Base-by-base conservation (phyloP, 2,113 vertebrate genomes). In the Bufo gargarizans region DNA sequence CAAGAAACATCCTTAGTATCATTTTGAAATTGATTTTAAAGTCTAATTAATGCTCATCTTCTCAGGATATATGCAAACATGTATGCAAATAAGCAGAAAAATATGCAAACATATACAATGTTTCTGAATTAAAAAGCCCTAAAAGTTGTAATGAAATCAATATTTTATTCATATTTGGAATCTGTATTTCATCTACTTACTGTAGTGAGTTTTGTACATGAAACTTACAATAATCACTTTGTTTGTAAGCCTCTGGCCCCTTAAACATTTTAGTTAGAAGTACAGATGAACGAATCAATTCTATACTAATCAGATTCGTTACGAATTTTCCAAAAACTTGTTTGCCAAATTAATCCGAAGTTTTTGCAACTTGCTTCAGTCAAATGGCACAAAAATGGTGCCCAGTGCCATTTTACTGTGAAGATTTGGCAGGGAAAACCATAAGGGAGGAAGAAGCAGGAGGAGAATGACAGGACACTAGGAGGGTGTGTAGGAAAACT, bases 41-140 rank as follows among this genome's bases (percentile, higher is more conserved):
- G 94, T 96, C 94, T 95, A 96, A 96, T 96, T 96, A 95, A 95
- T 71, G 82, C 94, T 95, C 94, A 92, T 93, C 93, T 93, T 96
- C 94, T 93, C 94, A 94, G 95, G 94, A 95, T 96, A 96, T 96
- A 96, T 96, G 95, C 95, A 96, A 96, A 96, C 95, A 96, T 93
- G 95, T 95, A 96, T 96, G 95, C 94, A 95, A 95, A 96, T 96
- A 90, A 90, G 80, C 90, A 93, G 94, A 94, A 95, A 96, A 96
- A 96, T 95, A 96, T 96, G 95, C 95, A 96, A 96, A 96, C 94
- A 94, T 95, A 95, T 94, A 95, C 95, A 96, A 95, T 96, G 93
- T 94, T 94, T 92, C 93, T 93, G 95, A 95, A 95, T 95, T 95
- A 96, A 96, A 94, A 94, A 95, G 94, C 95, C 94, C 94, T 95